Percentiles rank a stretch among this genome's conserved stretches.
Evolutionary conservation across 2,113 vertebrate genomes (phyloP).

Genomic region (Microcebus ravelobensis): DNA sequence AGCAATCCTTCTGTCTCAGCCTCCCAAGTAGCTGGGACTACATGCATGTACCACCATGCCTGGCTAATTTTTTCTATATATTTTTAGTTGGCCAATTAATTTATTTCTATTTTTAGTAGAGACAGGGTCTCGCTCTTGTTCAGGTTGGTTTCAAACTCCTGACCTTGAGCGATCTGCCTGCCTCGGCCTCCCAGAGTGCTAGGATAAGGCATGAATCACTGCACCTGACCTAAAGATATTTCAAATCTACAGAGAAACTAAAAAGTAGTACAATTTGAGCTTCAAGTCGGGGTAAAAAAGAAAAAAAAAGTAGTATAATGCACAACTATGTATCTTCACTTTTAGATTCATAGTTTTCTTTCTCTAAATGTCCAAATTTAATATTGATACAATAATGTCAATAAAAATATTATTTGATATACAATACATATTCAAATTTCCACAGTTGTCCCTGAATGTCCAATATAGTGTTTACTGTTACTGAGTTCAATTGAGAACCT

Average conservation of each 20-base stretch:
- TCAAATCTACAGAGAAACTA: slow-evolving; percentile 1
- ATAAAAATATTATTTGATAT: not conserved
- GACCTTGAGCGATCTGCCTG: too few species aligned
- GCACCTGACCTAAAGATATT: not conserved
- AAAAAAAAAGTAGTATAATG: not conserved
- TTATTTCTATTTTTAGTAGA: too few species aligned
- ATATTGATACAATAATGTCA: not conserved
- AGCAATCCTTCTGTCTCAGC: too few species aligned
- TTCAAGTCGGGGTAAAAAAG: not conserved
- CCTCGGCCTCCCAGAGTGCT: too few species aligned
- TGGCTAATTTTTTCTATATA: too few species aligned
- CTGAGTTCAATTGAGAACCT: not conserved
- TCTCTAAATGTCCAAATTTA: not conserved
- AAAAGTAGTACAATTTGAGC: not conserved
- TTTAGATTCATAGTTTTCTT: not conserved
- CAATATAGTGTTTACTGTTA: not conserved
- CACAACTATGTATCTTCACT: not conserved
- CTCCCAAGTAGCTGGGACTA: too few species aligned
- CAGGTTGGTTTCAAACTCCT: too few species aligned
- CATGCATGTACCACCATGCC: too few species aligned
- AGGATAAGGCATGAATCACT: too few species aligned
- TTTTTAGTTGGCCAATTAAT: too few species aligned
- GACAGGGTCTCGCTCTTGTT: too few species aligned
- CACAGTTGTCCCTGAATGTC: not conserved
- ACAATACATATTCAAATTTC: not conserved